These are phyloP conservation scores for Euclidia mi DNA, from an alignment of 2,888 invertebrate species.

Conservation along the genomic window DNA sequence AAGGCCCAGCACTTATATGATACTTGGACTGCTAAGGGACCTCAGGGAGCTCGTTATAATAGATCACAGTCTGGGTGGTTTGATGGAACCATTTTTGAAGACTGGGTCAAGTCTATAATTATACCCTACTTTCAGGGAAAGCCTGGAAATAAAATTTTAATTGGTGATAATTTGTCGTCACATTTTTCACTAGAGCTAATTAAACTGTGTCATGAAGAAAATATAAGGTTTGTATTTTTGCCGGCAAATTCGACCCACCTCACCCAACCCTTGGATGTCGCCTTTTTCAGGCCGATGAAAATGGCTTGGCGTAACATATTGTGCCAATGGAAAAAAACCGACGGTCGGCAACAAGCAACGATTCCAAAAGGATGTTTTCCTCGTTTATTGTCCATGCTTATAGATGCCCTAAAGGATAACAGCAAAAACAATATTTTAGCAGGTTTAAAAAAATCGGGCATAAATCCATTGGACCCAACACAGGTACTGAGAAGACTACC, in stretches of 20 bases:
- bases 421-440: conserved; percentile 39
- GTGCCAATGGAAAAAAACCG: conserved; percentile 28
- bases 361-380: too few relatives aligned
- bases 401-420: conserved; percentile 33
- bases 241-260: conserved; percentile 41
- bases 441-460: conserved; percentile 49
- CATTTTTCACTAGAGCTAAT: conserved; percentile 24
- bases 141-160: conserved; percentile 27
- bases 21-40: too few relatives aligned
- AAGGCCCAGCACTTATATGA: too few relatives aligned
- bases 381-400: conserved; percentile 45
- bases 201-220: conserved; percentile 25
- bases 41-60: conserved; percentile 65
- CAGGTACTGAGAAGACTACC: conserved; percentile 31
- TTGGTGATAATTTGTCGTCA: too few relatives aligned
- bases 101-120: conserved; percentile 51
- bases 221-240: conserved; percentile 41
- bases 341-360: too few relatives aligned
- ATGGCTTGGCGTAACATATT: conserved; percentile 33
- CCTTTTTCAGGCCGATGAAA: too few relatives aligned
- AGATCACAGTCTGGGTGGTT: conserved; percentile 67
- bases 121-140: conserved; percentile 24
- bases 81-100: conserved; percentile 56
- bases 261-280: conserved; percentile 46
- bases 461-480: conserved; percentile 25